Base-by-base conservation (phyloP, 2,888 invertebrate species). In the Luffia ferchaultella region DNA sequence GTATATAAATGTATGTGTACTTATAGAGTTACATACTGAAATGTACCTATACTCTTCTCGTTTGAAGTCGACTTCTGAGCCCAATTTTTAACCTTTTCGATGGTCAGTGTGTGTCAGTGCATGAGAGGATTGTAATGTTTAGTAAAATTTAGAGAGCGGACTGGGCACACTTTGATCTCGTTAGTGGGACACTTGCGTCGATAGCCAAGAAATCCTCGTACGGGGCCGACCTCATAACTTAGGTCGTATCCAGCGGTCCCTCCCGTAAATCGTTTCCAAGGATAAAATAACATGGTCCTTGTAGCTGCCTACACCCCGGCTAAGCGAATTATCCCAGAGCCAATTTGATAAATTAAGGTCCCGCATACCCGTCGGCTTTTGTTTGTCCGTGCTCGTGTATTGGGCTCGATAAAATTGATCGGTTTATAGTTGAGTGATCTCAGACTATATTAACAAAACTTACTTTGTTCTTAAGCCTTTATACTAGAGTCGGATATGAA, bases 211-310 rank as follows among this genome's bases (percentile, higher is more conserved):
- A 30, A 30, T 30, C 30, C 30, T 30, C 30, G 12, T 12, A 3
- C 30, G 43, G n/a, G 16, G 7, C n/a, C 17, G 16, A 16, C n/a
- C 16, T 20, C 42, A 48, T 48, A 48, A 48, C 41, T 48, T 48
- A 48, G 41, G 42, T 18, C 41, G 42, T 42, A 48, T 48, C 48
- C 48, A 15, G 18, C 41, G 42, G 42, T 41, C 48, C 67, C 64
- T 30, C 61, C 64, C 65, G 62, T 67, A 65, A 65, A 65, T 67
- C 58, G 59, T 55, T 50, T 47, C 53, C 57, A 60, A 65, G 63
- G 66, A 60, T 64, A 61, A 61, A 68, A 64, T 62, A 63, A 61
- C 62, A 41, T 30, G 30, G 30, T 30, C 30, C 30, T 30, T 30
- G 30, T 30, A n/a, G n/a, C n/a, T n/a, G 40, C 40, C 7, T 40